phyloP scores from a whole-genome alignment of 2,797 vertebrate species.

The Oreochromis grahami region DNA sequence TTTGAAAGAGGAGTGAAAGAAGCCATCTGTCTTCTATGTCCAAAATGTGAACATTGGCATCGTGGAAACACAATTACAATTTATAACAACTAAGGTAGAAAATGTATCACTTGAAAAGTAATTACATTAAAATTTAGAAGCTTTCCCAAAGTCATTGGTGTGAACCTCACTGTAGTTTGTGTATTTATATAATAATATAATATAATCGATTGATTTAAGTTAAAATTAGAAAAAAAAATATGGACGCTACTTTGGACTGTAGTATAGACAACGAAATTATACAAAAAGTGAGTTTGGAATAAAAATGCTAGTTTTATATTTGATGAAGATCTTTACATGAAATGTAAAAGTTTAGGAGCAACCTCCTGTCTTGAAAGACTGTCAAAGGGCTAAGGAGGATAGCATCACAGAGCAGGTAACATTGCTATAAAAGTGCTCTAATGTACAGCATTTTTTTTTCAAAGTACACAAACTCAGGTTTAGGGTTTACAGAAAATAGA shows the following conservation, averaged over 20 bases:
- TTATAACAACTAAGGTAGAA: neutral
- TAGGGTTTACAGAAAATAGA: neutral
- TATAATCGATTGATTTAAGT: neutral
- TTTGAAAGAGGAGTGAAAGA: neutral
- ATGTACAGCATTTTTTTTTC: neutral
- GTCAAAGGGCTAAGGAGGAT: neutral
- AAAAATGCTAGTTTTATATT: neutral
- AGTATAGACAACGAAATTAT: neutral
- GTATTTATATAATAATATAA: fast-evolving
- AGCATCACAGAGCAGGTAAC: neutral
- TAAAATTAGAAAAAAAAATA: neutral
- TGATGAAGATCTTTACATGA: neutral
- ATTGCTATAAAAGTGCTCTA: neutral
- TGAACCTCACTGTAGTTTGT: neutral
- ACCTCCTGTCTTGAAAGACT: neutral
- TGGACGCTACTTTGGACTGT: neutral
- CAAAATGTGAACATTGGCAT: neutral
- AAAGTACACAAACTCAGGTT: neutral
- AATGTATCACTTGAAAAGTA: neutral
- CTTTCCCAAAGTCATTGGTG: neutral
- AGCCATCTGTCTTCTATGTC: neutral
- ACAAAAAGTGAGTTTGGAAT: neutral
- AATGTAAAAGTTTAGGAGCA: neutral
- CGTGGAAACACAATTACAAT: too few species aligned
- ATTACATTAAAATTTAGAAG: neutral